Conservation (phyloP, 2,888 invertebrate genomes). For the Sclerodermus sp. region DNA sequence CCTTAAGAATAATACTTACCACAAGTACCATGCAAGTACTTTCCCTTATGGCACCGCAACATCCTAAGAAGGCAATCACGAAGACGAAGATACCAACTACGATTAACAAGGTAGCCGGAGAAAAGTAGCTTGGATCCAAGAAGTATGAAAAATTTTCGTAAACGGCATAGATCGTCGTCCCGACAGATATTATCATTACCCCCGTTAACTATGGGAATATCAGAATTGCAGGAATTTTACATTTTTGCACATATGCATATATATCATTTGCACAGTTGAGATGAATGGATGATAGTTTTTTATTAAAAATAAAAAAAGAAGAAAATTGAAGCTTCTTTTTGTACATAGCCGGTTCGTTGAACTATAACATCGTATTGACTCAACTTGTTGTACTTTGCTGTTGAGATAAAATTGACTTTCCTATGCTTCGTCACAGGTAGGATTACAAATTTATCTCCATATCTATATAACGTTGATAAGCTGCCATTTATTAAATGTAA, state of each 20-base stretch:
- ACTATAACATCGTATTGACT: too few relatives aligned
- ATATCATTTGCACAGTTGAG: too few relatives aligned
- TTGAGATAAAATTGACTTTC: too few relatives aligned
- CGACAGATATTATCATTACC: slow-evolving; percentile 68
- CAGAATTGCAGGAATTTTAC: too few relatives aligned
- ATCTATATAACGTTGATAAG: too few relatives aligned
- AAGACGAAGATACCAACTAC: slow-evolving; percentile 75
- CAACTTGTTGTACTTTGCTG: too few relatives aligned
- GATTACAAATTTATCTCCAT: too few relatives aligned
- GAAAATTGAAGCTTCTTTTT: not conserved
- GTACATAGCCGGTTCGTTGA: too few relatives aligned
- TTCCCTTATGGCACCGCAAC: slow-evolving; percentile 79
- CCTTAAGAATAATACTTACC: slow-evolving; percentile 50
- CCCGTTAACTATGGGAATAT: slow-evolving; percentile 67
- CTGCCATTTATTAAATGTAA: too few relatives aligned
- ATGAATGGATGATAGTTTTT: not conserved
- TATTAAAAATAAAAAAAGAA: not conserved
- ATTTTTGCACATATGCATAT: too few relatives aligned
- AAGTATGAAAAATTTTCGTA: slow-evolving; percentile 65
- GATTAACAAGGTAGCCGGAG: slow-evolving; percentile 76
- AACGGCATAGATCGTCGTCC: slow-evolving; percentile 64
- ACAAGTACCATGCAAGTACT: slow-evolving; percentile 72
- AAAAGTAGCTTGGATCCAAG: slow-evolving; percentile 66
- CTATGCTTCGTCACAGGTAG: too few relatives aligned
- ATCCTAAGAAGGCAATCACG: slow-evolving; percentile 76